phyloP scores from a whole-genome alignment of 2,888 invertebrate genomes.

The Perdita meconis region DNA sequence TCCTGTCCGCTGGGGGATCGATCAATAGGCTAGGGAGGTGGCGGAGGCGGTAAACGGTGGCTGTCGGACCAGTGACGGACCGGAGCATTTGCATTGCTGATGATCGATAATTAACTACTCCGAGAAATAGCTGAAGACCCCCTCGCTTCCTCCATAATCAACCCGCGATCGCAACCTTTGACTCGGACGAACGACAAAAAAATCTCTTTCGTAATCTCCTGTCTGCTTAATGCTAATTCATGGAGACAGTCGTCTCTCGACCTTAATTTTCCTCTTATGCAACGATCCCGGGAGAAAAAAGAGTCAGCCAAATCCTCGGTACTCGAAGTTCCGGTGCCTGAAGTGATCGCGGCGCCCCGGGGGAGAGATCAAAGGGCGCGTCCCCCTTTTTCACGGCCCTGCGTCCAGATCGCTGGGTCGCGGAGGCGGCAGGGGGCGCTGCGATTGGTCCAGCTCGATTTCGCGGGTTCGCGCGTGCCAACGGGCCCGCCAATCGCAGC shows the following conservation, averaged over 20 bases:
- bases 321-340: neutral
- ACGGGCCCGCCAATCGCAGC: conserved; percentile 62
- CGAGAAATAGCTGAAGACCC: neutral
- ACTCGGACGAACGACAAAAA: neutral
- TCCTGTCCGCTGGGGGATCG: conserved; percentile 65
- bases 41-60: conserved; percentile 61
- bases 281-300: neutral
- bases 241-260: no score
- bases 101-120: neutral
- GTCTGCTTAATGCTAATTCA: no score
- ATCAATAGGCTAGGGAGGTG: conserved; percentile 72
- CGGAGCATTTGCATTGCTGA: conserved; percentile 40
- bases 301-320: neutral
- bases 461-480: conserved; percentile 69
- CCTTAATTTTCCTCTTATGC: neutral
- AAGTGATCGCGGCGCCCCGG: no score
- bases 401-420: conserved; percentile 50
- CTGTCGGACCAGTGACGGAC: conserved; percentile 63
- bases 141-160: neutral
- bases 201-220: neutral
- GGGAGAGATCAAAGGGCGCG: neutral
- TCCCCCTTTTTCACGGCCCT: conserved; percentile 47
- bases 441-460: conserved; percentile 63
- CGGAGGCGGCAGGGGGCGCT: conserved; percentile 46
- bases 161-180: neutral